phyloP scores from a whole-genome alignment of 2,113 vertebrate species.

The Hemiprocne comata region DNA sequence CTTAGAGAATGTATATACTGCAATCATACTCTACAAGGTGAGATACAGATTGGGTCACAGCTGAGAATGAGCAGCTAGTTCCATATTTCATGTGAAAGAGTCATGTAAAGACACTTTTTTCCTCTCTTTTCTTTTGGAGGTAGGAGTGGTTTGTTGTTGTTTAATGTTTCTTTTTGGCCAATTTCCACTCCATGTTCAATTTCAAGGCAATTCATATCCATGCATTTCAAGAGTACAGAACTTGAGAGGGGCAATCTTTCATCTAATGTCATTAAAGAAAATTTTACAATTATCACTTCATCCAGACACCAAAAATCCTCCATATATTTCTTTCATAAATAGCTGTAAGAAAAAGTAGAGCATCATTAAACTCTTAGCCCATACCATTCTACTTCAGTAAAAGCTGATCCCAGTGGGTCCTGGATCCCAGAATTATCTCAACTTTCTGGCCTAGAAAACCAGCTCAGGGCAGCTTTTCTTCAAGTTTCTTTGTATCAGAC shows the following conservation, averaged over 20 bases:
- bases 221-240: not conserved
- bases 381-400: conserved; percentile 32
- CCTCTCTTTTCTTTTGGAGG: not conserved
- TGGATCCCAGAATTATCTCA: not conserved
- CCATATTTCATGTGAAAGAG: not conserved
- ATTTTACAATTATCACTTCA: not conserved
- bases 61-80: not conserved
- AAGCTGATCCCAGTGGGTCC: not conserved
- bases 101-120: not conserved
- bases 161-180: not conserved
- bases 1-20: not conserved
- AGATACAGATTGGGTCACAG: not conserved
- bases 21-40: not conserved
- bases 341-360: not conserved
- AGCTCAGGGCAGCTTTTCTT: not conserved
- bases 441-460: not conserved
- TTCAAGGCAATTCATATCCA: not conserved
- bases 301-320: not conserved
- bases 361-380: conserved; percentile 2
- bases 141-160: not conserved
- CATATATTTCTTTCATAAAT: conserved; percentile 4
- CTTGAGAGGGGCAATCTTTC: not conserved
- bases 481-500: not conserved
- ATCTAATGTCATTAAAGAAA: not conserved
- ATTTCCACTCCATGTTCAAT: not conserved